A percentile compares a stretch with the other conserved stretches of the same genome.
phyloP scores from a whole-genome alignment of 2,113 vertebrate species.

The Cavia porcellus region DNA sequence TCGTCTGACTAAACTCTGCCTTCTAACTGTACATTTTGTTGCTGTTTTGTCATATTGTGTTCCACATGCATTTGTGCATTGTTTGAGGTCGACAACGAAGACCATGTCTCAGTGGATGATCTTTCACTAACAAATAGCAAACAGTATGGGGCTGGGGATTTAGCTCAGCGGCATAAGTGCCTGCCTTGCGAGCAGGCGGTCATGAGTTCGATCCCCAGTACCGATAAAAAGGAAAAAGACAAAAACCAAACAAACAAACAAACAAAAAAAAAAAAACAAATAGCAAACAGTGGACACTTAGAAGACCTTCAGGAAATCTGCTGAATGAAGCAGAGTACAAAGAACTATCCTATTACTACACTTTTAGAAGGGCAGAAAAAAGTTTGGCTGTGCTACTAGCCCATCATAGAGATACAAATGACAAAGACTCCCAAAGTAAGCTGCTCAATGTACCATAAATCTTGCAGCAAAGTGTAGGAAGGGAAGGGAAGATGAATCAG shows the following conservation, averaged over 20 bases:
- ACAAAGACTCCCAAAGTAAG: background rate
- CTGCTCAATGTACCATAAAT: background rate
- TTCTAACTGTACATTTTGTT: background rate
- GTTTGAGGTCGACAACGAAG: background rate
- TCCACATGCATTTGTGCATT: background rate
- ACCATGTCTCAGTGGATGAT: background rate
- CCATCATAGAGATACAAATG: background rate
- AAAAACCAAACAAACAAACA: too few species aligned
- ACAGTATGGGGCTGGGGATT: too few species aligned
- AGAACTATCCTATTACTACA: background rate
- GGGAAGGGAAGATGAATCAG: background rate
- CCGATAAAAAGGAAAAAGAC: too few species aligned
- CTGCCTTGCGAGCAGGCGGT: too few species aligned
- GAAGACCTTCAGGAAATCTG: background rate
- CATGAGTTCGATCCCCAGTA: too few species aligned
- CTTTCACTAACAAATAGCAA: background rate
- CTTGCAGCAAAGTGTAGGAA: background rate
- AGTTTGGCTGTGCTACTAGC: accelerated
- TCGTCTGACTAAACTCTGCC: background rate
- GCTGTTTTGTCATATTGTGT: background rate
- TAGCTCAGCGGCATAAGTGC: too few species aligned
- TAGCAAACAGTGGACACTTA: background rate
- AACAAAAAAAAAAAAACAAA: background rate
- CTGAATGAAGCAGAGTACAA: background rate
- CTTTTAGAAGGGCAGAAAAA: background rate